A percentile compares a stretch with the other conserved stretches of the same genome.
Conservation (phyloP, 1,140 invertebrate genomes). For the Teleopsis dalmanni region DNA sequence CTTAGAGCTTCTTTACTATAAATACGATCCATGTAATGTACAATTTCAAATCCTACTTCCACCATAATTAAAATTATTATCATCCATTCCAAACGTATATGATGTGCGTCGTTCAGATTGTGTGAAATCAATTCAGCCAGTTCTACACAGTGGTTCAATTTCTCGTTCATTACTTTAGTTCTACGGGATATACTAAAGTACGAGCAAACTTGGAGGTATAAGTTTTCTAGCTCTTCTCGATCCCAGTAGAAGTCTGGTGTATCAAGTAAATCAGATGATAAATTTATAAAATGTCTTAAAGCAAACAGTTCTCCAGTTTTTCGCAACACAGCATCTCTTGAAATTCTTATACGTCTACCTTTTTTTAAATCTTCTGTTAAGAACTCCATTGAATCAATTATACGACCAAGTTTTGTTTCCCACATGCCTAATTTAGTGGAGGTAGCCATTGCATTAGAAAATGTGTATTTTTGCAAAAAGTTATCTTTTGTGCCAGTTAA, state of each 20-base stretch:
- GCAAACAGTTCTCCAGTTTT: constrained; percentile 89
- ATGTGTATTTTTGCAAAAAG: constrained; percentile 42
- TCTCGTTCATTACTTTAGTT: constrained; percentile 89
- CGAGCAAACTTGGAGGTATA: constrained; percentile 72
- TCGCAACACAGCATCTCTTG: constrained; percentile 64
- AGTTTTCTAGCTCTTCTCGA: constrained; percentile 70
- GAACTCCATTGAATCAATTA: constrained; percentile 73
- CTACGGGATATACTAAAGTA: constrained; percentile 80
- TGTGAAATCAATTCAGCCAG: constrained; percentile 78
- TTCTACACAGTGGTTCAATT: constrained; percentile 86
- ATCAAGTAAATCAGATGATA: constrained; percentile 88
- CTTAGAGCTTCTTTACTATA: constrained; percentile 12
- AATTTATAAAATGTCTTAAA: constrained; percentile 79
- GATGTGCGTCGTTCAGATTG: constrained; percentile 85
- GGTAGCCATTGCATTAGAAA: constrained; percentile 81
- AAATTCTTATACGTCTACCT: constrained; percentile 59
- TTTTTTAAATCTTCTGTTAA: constrained; percentile 73
- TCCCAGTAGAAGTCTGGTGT: constrained; percentile 98
- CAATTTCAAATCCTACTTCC: constrained; percentile 81
- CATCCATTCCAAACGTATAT: constrained; percentile 90
- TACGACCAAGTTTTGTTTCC: constrained; percentile 77
- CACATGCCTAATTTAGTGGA: constrained; percentile 89
- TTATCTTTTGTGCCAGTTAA: constrained; percentile 33
- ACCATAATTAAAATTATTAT: constrained; percentile 92
- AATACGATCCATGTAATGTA: constrained; percentile 66